phyloP scores from a whole-genome alignment of 2,113 vertebrate genomes.

The Dipodomys ordii region DNA sequence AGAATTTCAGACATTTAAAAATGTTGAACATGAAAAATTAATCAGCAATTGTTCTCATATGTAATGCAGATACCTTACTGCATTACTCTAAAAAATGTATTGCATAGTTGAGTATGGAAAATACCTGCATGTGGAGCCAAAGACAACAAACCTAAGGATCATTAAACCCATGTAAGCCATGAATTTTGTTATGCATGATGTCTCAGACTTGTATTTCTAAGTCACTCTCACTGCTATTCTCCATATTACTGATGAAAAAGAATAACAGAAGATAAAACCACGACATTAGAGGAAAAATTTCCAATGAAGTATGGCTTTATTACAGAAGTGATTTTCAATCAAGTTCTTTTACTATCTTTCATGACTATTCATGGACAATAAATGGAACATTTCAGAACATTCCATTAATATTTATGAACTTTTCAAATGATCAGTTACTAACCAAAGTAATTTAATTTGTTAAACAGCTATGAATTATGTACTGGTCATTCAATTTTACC shows the following conservation, averaged over 20 bases:
- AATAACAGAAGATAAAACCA: conserved; percentile 75
- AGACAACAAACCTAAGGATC: conserved; percentile 34
- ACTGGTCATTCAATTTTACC: conserved; percentile 81
- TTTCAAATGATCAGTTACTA: conserved; percentile 82
- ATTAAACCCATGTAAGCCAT: conserved; percentile 52
- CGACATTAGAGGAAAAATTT: conserved; percentile 56
- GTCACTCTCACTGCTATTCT: conserved; percentile 27
- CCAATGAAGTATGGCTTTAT: conserved; percentile 74
- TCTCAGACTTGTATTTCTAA: conserved; percentile 56
- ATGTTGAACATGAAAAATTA: not conserved
- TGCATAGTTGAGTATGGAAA: not conserved
- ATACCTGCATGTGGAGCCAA: not conserved
- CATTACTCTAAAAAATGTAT: not conserved
- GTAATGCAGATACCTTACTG: not conserved
- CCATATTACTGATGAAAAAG: conserved; percentile 67
- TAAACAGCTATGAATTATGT: conserved; percentile 83
- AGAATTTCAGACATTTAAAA: not conserved
- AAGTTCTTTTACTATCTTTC: conserved; percentile 64
- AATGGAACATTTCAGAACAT: conserved; percentile 79
- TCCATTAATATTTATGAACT: conserved; percentile 87
- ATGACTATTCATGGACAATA: conserved; percentile 70
- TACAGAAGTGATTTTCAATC: conserved; percentile 77
- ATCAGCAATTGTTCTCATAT: not conserved
- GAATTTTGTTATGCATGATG: conserved; percentile 34
- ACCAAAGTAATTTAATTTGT: conserved; percentile 84